These are phyloP conservation scores for Trissonchulus latispiculum DNA, from an alignment of 2,888 invertebrate species.

Conservation along the genomic window DNA sequence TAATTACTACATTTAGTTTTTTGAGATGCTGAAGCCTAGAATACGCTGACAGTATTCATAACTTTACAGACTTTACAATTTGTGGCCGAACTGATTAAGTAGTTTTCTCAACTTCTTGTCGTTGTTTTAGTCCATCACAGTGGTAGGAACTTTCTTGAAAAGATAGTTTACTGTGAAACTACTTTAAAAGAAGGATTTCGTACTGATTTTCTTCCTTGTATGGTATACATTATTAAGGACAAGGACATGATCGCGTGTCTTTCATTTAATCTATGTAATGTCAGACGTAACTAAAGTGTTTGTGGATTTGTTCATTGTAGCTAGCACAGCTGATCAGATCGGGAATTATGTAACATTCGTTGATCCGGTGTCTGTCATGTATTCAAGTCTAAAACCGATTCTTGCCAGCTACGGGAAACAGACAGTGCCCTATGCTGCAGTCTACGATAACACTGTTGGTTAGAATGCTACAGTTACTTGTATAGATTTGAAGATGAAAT, in stretches of 20 bases:
- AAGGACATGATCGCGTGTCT: neutral
- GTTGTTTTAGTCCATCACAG: no score
- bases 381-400: neutral
- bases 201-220: no score
- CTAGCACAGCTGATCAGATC: neutral
- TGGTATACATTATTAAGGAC: no score
- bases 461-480: neutral
- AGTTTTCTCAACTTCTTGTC: no score
- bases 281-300: neutral
- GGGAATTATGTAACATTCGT: neutral
- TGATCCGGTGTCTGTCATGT: neutral
- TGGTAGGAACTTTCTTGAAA: no score
- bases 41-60: no score
- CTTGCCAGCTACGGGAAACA: neutral
- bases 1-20: neutral
- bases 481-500: no score
- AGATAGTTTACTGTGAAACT: no score
- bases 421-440: neutral
- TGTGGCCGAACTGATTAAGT: no score
- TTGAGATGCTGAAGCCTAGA: no score
- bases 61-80: no score
- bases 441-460: neutral
- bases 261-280: neutral
- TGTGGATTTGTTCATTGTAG: neutral
- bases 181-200: no score